These are phyloP conservation scores for Myotis daubentonii DNA, from an alignment of 2,797 vertebrate species.

Conservation along the genomic window DNA sequence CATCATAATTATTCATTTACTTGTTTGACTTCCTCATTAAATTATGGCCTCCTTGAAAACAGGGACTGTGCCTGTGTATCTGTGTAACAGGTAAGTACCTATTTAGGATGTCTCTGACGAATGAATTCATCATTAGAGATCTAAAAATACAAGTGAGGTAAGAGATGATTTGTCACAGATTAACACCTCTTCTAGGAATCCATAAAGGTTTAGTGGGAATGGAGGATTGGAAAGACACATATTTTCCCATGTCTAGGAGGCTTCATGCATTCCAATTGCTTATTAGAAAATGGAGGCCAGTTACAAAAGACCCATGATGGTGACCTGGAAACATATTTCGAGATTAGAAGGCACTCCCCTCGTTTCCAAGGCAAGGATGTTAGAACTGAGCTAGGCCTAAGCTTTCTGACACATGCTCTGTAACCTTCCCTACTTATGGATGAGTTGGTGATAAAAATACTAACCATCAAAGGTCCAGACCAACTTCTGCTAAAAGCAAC, in stretches of 20 bases:
- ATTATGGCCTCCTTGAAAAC: not conserved
- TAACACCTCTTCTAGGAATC: not conserved
- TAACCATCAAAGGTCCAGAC: not conserved
- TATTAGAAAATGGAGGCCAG: not conserved
- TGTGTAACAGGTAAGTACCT: not conserved
- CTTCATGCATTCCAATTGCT: not conserved
- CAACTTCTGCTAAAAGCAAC: not conserved
- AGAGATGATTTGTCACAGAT: not conserved
- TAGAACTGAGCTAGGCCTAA: not conserved
- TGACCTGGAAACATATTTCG: not conserved
- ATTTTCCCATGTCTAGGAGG: not conserved
- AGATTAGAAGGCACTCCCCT: not conserved
- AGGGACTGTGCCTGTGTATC: not conserved
- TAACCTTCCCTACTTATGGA: not conserved
- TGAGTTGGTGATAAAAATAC: not conserved
- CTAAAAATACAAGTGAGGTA: not conserved
- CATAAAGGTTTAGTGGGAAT: not conserved
- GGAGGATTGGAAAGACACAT: not conserved
- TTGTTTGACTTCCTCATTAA: not conserved
- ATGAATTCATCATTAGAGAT: conserved; percentile 3
- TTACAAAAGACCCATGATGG: not conserved
- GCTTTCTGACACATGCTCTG: not conserved
- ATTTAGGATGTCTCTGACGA: not conserved
- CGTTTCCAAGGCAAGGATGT: not conserved
- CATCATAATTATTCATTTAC: not conserved